Evolutionary conservation across 2,888 invertebrate genomes (phyloP).

Genomic region (Schrankia costaestrigalis): DNA sequence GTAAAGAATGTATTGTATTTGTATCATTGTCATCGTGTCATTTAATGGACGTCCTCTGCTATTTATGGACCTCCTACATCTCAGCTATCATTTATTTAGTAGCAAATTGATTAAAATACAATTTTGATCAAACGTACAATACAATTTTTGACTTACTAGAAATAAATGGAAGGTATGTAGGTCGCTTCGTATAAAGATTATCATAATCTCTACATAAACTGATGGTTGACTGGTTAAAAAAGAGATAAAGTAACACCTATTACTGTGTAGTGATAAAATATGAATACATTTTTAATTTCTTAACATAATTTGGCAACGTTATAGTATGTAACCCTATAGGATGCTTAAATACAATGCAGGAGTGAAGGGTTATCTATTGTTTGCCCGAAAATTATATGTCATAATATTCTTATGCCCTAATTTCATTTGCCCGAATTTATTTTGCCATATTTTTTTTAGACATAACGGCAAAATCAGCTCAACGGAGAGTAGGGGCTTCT

Average conservation of each 20-base stretch:
- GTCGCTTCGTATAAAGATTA: constrained; percentile 24
- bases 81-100: not conserved
- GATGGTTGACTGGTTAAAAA: constrained; percentile 12
- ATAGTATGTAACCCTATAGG: not conserved
- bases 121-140: not conserved
- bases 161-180: constrained; percentile 21
- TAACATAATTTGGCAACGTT: not conserved
- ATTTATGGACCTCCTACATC: no score
- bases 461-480: no score
- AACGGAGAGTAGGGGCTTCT: no score
- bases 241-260: constrained; percentile 20
- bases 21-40: no score
- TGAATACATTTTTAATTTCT: not conserved
- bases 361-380: no score
- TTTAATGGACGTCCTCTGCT: no score
- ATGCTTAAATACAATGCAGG: no score
- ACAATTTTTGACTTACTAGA: constrained; percentile 5
- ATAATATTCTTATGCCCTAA: no score
- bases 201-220: constrained; percentile 26
- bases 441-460: no score
- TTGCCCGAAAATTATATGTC: no score
- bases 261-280: constrained; percentile 5
- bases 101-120: not conserved
- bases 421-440: no score
- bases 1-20: no score